A percentile compares a stretch with the other conserved stretches of the same genome.
These are phyloP conservation scores for Oreochromis grahami DNA, from an alignment of 2,797 vertebrate genomes.

Conservation along the genomic window DNA sequence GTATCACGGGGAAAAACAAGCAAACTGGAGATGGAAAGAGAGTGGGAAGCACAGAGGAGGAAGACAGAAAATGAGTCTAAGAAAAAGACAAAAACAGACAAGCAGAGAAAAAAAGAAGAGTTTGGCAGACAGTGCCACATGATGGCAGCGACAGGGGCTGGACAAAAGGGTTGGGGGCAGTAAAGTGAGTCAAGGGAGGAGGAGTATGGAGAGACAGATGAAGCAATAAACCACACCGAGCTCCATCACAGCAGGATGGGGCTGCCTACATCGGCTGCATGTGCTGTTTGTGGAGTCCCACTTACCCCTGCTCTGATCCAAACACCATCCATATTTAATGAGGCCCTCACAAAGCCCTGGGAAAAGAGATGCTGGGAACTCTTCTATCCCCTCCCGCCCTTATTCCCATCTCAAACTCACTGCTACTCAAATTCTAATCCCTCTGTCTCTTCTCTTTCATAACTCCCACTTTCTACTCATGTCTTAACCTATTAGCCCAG, in stretches of 20 bases:
- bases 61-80: not conserved
- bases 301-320: constrained; percentile 64
- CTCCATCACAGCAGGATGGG: constrained; percentile 14
- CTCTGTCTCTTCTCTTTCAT: constrained; percentile 9
- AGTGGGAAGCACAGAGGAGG: not conserved
- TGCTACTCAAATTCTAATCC: constrained; percentile 15
- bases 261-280: constrained; percentile 9
- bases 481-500: not conserved
- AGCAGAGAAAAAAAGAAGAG: not conserved
- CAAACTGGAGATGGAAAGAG: not conserved
- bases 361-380: constrained; percentile 61
- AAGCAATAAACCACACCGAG: constrained; percentile 1
- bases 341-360: constrained; percentile 64
- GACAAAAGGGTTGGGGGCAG: not conserved
- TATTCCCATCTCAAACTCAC: not conserved
- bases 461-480: not conserved
- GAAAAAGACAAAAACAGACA: not conserved
- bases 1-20: not conserved
- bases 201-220: not conserved
- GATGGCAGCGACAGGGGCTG: not conserved
- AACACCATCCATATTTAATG: constrained; percentile 76
- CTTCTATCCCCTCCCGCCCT: not conserved
- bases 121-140: not conserved
- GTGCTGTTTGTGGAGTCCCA: constrained; percentile 66
- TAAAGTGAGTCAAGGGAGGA: not conserved